Evolutionary conservation across 2,888 invertebrate species (phyloP), one percentile per base, ranked within the genome.

Genomic region (Zelleria hepariella): DNA sequence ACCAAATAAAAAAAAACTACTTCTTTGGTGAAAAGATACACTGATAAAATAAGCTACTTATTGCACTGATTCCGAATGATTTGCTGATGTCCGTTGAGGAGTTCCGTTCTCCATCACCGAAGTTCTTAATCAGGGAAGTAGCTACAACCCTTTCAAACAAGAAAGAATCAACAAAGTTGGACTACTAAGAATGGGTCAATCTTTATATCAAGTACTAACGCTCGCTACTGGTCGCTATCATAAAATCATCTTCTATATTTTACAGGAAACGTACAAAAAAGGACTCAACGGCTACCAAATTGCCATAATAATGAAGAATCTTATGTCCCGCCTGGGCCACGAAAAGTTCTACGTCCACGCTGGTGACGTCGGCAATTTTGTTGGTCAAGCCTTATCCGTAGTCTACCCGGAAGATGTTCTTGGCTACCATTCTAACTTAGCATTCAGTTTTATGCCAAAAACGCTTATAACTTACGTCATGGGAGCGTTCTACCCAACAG

Each of bases 301-400:
- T 27, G 89, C 83, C 0, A 78, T 86, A 0, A 70, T 91, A 3
- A 75, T 93, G 62, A 86, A 87, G 62, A 91, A 91, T 67, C 78
- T 94, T 10, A 93, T 93, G 93, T 68, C 80, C 32, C 77, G 91
- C 26, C 72, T 94, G 1, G 91, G 91, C 0, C 86, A 84, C 67
- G 65, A 89, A 0, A 81, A 86, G 65, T 94, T 87, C 71, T 92
- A 91, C 68, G 74, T 88, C 0, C 93, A 93, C 68, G 93, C 93
- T 0, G 93, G 93, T 1, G 94, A 94, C 71, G 92, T 93, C 92
- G 94, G 94, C 1, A 74, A 90, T 1, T 3, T 87, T 0, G 89
- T 93, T 49, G 86, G 80, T 0, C 71, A 80, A 0, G 65, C 80
- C 51, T 82, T 94, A 75, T 87, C 91, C 0, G 75, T 80, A 0